Base-by-base conservation (phyloP, 2,888 invertebrate species). In the Drosophila nigricruria region DNA sequence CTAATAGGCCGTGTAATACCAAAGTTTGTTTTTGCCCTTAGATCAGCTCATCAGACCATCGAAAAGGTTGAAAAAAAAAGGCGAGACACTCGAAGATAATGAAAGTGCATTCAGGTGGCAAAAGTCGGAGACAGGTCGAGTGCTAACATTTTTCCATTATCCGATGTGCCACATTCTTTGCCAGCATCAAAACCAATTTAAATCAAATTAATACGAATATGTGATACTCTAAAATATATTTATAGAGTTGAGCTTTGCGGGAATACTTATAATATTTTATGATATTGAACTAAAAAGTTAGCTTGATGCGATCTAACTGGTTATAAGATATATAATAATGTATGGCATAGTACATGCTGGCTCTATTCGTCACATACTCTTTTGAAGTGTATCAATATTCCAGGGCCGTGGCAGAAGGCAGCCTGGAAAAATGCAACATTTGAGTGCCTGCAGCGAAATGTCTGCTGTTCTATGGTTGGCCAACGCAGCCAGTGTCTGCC, bases 1-100 rank as follows among this genome's bases (percentile, higher is more conserved):
- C 88, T 89, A 85, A 85, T 85, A 85, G 89, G 88, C 84, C 88
- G 76, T 85, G 84, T 83, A 89, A 83, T 84, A 66, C 78, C 43
- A 71, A 78, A 80, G 58, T 83, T 73, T 52, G 58, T 83, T 75
- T 49, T 57, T 54, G 53, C 60, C 63, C 64, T 57, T 65, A 80
- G 82, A 86, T 82, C 83, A 85, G 84, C 84, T 67, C 87, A 76
- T 70, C 87, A 87, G 84, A 79, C 81, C 38, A 54, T 57, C 27
- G 53, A 38, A 56, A 38, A 32, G 42, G 36, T 43, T 53, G 34
- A 60, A 23, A 71, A 63, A 64, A 47, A 49, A 83, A 38, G 6
- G 23, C 20, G 87, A 89, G 38, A 88, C 90, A 91, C 89, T 88
- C 75, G 70, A 90, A 87, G 87, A 91, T 90, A 90, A 91, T 90